Conservation (phyloP, 2,888 invertebrate species). For the Cephus sareptanus region DNA sequence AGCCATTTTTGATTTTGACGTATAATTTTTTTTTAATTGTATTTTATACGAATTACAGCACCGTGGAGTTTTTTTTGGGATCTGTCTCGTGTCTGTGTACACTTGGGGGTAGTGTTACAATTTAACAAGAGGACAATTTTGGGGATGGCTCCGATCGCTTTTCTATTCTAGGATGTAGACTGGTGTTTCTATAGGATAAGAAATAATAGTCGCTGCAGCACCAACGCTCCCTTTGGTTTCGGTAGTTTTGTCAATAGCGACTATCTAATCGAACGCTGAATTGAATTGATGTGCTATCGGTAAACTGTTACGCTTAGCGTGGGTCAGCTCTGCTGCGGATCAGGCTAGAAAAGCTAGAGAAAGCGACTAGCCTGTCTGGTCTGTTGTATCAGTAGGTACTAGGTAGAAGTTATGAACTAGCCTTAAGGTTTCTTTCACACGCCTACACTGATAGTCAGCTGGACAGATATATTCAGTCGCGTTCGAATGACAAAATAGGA, state of each 20-base stretch:
- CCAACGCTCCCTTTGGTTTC: conserved; percentile 1
- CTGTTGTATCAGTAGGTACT: not conserved
- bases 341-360: not conserved
- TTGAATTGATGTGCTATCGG: conserved; percentile 24
- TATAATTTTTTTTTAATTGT: too few relatives aligned
- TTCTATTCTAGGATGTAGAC: too few relatives aligned
- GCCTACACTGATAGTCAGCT: not conserved
- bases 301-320: not conserved
- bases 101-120: too few relatives aligned
- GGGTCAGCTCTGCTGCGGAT: not conserved
- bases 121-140: too few relatives aligned
- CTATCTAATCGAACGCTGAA: conserved; percentile 23
- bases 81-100: too few relatives aligned
- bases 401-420: not conserved
- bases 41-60: too few relatives aligned
- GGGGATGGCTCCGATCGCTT: too few relatives aligned
- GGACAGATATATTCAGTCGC: not conserved
- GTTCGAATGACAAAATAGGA: not conserved
- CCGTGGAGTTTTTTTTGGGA: too few relatives aligned
- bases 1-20: too few relatives aligned
- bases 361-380: not conserved
- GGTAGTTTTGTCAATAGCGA: conserved; percentile 24
- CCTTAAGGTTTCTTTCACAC: not conserved
- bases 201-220: not conserved
- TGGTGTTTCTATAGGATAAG: too few relatives aligned